Percentiles rank a stretch among this genome's conserved stretches.
Conservation (phyloP, 2,797 vertebrate species). For the Coluber constrictor region DNA sequence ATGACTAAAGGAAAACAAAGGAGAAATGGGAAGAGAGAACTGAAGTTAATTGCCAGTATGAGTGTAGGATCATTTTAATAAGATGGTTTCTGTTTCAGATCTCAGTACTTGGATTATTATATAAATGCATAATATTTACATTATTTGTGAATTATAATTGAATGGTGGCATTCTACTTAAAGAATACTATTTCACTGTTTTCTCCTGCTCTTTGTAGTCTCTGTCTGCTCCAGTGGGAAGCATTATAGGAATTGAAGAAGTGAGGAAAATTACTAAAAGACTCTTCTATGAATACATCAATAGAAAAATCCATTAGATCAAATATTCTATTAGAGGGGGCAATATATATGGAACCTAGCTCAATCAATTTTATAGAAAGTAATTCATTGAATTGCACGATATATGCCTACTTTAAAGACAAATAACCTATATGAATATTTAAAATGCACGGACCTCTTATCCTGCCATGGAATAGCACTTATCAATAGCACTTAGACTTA, state of each 20-base stretch:
- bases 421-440: background rate
- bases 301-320: background rate
- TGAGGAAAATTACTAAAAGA: background rate
- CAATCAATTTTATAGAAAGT: background rate
- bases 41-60: background rate
- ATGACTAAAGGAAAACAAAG: background rate
- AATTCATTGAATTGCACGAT: background rate
- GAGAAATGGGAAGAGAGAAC: background rate
- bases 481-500: no score
- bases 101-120: background rate
- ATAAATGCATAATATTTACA: background rate
- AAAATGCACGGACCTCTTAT: background rate
- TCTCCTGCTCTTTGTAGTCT: background rate
- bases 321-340: background rate
- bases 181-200: background rate
- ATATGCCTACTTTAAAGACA: background rate
- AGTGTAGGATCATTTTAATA: background rate
- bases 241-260: background rate
- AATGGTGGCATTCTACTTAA: background rate
- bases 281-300: background rate
- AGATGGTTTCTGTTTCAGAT: background rate
- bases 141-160: background rate
- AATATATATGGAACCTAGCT: background rate
- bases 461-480: background rate
- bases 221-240: background rate